Conservation (phyloP, 2,797 vertebrate species). For the Harpagifer antarcticus region DNA sequence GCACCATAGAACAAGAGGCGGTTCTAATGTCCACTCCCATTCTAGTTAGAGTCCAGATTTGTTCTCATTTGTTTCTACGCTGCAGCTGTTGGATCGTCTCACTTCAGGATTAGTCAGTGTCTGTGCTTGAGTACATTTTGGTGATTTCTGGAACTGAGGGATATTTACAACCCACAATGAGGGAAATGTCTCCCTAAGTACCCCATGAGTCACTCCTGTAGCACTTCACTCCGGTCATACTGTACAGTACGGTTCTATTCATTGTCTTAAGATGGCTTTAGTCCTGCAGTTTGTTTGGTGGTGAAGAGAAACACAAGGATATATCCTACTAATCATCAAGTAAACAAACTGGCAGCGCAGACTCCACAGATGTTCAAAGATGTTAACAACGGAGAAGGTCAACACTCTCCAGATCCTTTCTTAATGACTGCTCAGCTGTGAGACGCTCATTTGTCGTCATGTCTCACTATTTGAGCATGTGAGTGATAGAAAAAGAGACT, state of each 20-base stretch:
- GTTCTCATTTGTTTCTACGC: conserved; percentile 13
- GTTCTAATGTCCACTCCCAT: conserved; percentile 16
- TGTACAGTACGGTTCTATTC: conserved; percentile 36
- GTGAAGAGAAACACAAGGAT: conserved; percentile 6
- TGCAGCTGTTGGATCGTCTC: conserved; percentile 62
- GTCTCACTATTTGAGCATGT: conserved; percentile 27
- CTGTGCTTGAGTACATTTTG: conserved; percentile 51
- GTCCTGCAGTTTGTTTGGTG: background rate
- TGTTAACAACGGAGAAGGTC: conserved; percentile 31
- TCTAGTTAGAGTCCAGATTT: conserved; percentile 27
- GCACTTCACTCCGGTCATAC: conserved; percentile 31
- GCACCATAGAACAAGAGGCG: conserved; percentile 35
- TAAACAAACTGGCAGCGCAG: conserved; percentile 46
- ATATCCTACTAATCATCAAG: conserved; percentile 34
- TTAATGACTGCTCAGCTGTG: conserved; percentile 35
- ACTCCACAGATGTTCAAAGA: conserved; percentile 53
- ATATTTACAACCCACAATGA: conserved; percentile 60
- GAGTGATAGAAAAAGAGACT: conserved; percentile 12
- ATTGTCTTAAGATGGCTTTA: background rate
- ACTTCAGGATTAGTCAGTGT: conserved; percentile 70
- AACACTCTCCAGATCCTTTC: conserved; percentile 50
- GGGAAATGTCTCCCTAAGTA: conserved; percentile 61
- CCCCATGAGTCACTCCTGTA: conserved; percentile 63
- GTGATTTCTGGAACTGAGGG: conserved; percentile 58
- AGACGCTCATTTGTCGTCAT: background rate